These are phyloP conservation scores for Oxyteleia sp. DNA, from an alignment of 2,888 invertebrate genomes.

Conservation along the genomic window DNA sequence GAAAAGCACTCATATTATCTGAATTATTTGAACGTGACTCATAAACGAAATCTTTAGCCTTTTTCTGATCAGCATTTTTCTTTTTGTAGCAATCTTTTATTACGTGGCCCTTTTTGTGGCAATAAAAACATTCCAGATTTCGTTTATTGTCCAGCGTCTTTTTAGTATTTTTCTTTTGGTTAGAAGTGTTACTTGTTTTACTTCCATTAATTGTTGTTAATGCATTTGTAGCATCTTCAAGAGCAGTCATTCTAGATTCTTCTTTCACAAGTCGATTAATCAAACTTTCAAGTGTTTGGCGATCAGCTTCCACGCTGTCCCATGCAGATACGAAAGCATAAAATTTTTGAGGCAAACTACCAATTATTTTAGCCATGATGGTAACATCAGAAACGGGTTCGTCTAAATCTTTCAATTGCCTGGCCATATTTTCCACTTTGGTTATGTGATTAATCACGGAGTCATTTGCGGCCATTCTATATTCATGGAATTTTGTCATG, in stretches of 20 bases:
- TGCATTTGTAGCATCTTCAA: slow-evolving; percentile 27
- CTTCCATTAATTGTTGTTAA: slow-evolving; percentile 3
- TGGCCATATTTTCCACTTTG: background rate
- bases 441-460: background rate
- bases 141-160: background rate
- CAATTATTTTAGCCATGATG: slow-evolving; percentile 75
- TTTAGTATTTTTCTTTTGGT: background rate
- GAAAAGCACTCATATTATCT: slow-evolving; percentile 3
- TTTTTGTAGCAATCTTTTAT: slow-evolving; percentile 5
- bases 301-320: slow-evolving; percentile 63
- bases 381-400: slow-evolving; percentile 61
- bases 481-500: slow-evolving; percentile 5
- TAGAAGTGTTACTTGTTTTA: no score
- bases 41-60: no score
- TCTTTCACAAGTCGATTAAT: slow-evolving; percentile 57
- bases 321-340: slow-evolving; percentile 69
- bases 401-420: slow-evolving; percentile 59
- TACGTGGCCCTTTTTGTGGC: slow-evolving; percentile 4
- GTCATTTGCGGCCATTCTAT: background rate
- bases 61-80: no score
- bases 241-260: slow-evolving; percentile 36
- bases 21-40: background rate
- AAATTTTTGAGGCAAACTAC: slow-evolving; percentile 69
- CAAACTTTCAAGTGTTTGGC: slow-evolving; percentile 69
- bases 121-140: slow-evolving; percentile 9